Evolutionary conservation across 64 coral and sea anemone genomes (phyloP), one percentile per base, ranked within the genome.

Genomic region (Astreopora myriophthalma): DNA sequence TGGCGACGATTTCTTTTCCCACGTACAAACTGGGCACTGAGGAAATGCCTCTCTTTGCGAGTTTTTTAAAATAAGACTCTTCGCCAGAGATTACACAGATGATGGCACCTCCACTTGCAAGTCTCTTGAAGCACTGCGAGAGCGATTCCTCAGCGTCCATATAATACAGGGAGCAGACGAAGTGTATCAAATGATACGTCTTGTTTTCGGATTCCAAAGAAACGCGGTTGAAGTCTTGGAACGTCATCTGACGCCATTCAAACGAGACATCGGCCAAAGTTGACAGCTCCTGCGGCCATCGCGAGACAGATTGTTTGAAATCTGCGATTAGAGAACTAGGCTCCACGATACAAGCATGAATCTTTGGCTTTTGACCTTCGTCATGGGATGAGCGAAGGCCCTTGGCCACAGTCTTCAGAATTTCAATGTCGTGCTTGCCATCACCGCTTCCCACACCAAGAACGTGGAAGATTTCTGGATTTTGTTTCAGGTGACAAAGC

Each of bases 141-240:
- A 93, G 71, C 2, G 73, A 8, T 3, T 55, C 57, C 25, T 93
- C 91, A 9, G 91, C 91, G 10, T 93, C 91, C 91, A 80, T 72
- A 32, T 93, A 93, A 17, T 33, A 80, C 25, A 80, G 13, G 3
- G 76, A 80, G 20, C 46, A 27, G 10, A 80, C 27, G 33, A 80
- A 80, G 57, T 80, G 76, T 32, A 49, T 49, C 46, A 80, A 20
- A 46, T 80, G 27, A n/a, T 32, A 58, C 48, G 8, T 13, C 4
- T 58, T 19, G 24, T 28, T 7, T 16, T 30, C 3, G 4, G 26
- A 19, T 58, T 58, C 52, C 14, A 16, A 80, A 55, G 11, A 32
- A 16, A 4, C 48, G 14, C 24, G 16, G 14, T 14, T 57, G 17
- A 80, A 80, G 6, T 58, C 28, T 3, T 34, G 44, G 0, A 80